Base-by-base conservation (phyloP, 2,888 invertebrate species). In the Rotaria magnacalcarata region DNA sequence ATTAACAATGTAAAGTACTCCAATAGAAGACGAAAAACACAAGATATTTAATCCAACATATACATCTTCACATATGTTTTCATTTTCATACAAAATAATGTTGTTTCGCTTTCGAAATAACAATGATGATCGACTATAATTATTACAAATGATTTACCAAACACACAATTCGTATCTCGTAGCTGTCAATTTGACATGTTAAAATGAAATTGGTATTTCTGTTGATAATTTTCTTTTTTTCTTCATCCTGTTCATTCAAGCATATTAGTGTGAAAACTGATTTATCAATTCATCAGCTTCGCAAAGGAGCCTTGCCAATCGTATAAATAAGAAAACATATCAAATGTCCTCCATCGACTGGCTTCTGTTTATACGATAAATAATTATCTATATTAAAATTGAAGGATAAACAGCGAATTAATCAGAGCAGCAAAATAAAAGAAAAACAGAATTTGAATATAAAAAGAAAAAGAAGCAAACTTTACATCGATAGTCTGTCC, bases 401-500 rank as follows among this genome's bases (percentile, higher is more conserved):
- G 67, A 67, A 67, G 67, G 41, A 67, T 67, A 41, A 41, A 41
- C 34, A 16, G 2, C 19, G 41, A 67, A 67, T 34, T 14, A 6
- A 67, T 67, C 67, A 41, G 16, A 41, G 67, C 4, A 41, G 67
- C 34, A 67, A 67, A 67, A 67, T 67, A 67, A 67, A 67, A 67
- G n/a, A n/a, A n/a, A 67, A 67, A 67, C 67, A 67, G 67, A 34
- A 27, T 41, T 67, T 34, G 19, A 67, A 67, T 67, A 67, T 14
- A 34, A 67, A 67, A 67, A 34, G 34, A 67, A 54, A 60, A 27
- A 67, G 27, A 34, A 67, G 4, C 6, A 41, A 34, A 41, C 67
- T 67, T 34, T 67, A 67, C 67, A 67, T 67, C 34, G 67, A 67
- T 67, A 41, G 67, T 67, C 67, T 41, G 41, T 67, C 67, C 67